These are phyloP conservation scores for Sebastes minor DNA, from an alignment of 2,797 vertebrate genomes.

Conservation along the genomic window DNA sequence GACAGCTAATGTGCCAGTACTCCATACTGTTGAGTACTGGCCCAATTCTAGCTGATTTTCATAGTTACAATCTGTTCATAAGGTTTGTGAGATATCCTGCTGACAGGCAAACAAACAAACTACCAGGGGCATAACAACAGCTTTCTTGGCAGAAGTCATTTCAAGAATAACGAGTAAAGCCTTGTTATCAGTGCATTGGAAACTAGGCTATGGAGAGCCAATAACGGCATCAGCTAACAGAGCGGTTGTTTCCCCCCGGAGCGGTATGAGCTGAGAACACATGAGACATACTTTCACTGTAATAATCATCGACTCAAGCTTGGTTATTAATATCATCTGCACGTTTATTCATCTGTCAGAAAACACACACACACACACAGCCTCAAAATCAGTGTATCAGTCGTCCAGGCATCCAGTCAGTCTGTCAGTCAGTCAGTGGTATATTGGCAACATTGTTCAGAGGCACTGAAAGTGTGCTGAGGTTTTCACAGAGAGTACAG, in stretches of 20 bases:
- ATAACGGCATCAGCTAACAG: constrained; percentile 44
- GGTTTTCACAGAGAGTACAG: constrained; percentile 49
- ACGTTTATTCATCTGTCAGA: constrained; percentile 70
- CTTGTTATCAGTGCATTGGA: constrained; percentile 23
- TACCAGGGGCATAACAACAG: constrained; percentile 19
- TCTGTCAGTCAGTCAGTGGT: constrained; percentile 43
- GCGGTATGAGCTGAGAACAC: constrained; percentile 25
- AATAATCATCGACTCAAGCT: constrained; percentile 39
- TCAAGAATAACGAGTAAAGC: constrained; percentile 39
- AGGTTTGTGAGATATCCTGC: constrained; percentile 21
- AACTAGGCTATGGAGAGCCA: constrained; percentile 43
- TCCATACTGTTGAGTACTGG: neutral
- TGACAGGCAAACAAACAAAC: constrained; percentile 37
- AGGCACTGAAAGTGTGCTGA: constrained; percentile 71
- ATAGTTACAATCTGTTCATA: constrained; percentile 23
- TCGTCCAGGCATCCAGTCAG: constrained; percentile 29
- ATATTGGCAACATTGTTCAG: constrained; percentile 67
- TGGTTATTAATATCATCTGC: constrained; percentile 53
- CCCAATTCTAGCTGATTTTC: neutral
- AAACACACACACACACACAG: constrained; percentile 37
- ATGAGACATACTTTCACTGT: constrained; percentile 25
- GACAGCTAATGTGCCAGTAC: neutral
- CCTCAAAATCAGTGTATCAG: constrained; percentile 29
- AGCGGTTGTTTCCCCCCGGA: constrained; percentile 48
- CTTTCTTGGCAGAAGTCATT: constrained; percentile 39